Base-by-base conservation (phyloP, 2,113 vertebrate genomes). In the Chelonoidis abingdonii region DNA sequence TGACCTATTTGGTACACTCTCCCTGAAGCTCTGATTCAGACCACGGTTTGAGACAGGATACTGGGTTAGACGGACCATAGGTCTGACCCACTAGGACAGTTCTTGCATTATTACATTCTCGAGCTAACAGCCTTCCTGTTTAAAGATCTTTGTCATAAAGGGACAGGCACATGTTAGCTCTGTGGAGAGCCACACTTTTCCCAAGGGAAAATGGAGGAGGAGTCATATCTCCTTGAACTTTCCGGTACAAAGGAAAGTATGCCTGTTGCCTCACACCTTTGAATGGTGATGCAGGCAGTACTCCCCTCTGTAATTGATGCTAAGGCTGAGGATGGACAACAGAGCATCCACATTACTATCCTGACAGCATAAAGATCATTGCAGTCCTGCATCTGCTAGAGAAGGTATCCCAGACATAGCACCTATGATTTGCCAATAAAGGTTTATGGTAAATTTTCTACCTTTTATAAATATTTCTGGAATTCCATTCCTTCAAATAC, bases 391-490 rank as follows among this genome's bases (percentile, higher is more conserved):
- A 35, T 16, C 78, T 87, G 38, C 80, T 86, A 52, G 75, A 21
- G 50, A 86, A 91, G 57, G 10, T 79, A 8, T 91, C 87, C 75
- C 75, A 47, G 24, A 44, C 13, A 65, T 81, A 31, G 44, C 47
- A 47, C 41, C 91, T 89, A 83, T 2, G 44, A 76, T 78, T 88
- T 97, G 96, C 82, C 87, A 95, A 80, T 92, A 10, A 72, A 88
- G 41, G 56, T 50, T 91, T 29, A 1, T 57, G 83, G 56, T 86
- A 93, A 94, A 93, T 87, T 22, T 93, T 91, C 57, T 84, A 14
- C 65, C 88, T 95, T 57, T 57, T 50, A 93, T 44, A 44, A 92
- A 92, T 95, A 93, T 93, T 93, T 89, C 57, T 85, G 24, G 83
- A 53, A 81, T 94, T 95, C 92, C 57, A 27, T 91, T 92, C 72